Conservation (phyloP, 2,113 vertebrate species). For the Dasyornis broadbenti region DNA sequence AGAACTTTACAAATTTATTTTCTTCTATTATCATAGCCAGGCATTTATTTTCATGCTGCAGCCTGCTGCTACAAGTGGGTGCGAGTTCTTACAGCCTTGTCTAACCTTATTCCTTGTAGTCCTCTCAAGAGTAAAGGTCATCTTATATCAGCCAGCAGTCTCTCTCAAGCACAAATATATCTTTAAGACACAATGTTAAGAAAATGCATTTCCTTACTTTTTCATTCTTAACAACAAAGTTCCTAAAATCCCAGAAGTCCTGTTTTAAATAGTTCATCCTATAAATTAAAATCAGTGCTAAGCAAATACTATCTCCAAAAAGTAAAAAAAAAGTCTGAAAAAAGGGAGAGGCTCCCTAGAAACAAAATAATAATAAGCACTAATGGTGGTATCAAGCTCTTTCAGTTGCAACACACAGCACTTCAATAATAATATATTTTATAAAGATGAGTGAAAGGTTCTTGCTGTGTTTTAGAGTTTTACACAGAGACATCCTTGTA, state of each 20-base stretch:
- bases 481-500: neutral
- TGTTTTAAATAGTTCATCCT: neutral
- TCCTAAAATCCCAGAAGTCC: neutral
- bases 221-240: neutral
- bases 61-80: rapidly evolving
- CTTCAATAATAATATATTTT: neutral
- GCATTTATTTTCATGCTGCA: neutral
- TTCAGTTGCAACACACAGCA: neutral
- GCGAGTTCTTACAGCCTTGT: neutral
- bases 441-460: neutral
- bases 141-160: neutral
- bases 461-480: neutral
- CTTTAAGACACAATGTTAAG: neutral
- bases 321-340: neutral
- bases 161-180: neutral
- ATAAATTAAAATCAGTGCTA: neutral
- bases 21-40: neutral
- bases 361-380: neutral
- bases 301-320: neutral
- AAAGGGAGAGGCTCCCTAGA: rapidly evolving
- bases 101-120: neutral
- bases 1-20: neutral
- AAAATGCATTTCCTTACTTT: neutral
- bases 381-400: neutral
- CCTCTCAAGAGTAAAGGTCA: neutral